Base-by-base conservation (phyloP, 2,888 invertebrate genomes). In the Pasiphila rectangulata region DNA sequence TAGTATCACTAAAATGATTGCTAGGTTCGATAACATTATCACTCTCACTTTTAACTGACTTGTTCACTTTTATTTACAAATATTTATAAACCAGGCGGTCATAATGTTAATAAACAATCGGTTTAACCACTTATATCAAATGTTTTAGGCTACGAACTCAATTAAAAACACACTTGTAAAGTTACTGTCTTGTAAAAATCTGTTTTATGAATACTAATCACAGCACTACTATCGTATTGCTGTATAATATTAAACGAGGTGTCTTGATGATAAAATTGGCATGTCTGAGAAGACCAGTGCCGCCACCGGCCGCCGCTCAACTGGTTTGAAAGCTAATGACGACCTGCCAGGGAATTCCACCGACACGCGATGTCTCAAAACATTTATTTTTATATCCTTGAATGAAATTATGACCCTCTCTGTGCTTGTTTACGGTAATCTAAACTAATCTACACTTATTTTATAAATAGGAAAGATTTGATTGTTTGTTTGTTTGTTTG, bases 321-420 rank as follows among this genome's bases (percentile, higher is more conserved):
- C 58, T 61, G 34, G 40, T 27, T 51, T 51, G 47, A 47, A 47
- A 57, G 48, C 35, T 62, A 52, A 60, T 67, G 69, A 67, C n/a
- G n/a, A n/a, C n/a, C 57, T 67, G 55, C 54, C 53, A 71, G 74
- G 75, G 69, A 72, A 69, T 72, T 66, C 73, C 71, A 34, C 32
- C 40, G 37, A 32, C 55, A 57, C 57, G 54, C 51, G 49, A 44
- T 24, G 23, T 35, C 19, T 35, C 41, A 41, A 16, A 44, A 45
- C 32, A 42, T 9, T n/a, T 20, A 38, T 39, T 19, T 27, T 39
- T 38, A 27, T 10, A 27, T 19, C n/a, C 27, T 27, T 27, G 20
- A 39, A 27, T 13, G 12, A 10, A 17, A 23, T 23, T 12, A 36
- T 23, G 36, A 32, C 17, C 16, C 17, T 25, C 13, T 17, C 32